Evolutionary conservation across 2,888 invertebrate species (phyloP).

Genomic region (Nasonovia ribisnigri): DNA sequence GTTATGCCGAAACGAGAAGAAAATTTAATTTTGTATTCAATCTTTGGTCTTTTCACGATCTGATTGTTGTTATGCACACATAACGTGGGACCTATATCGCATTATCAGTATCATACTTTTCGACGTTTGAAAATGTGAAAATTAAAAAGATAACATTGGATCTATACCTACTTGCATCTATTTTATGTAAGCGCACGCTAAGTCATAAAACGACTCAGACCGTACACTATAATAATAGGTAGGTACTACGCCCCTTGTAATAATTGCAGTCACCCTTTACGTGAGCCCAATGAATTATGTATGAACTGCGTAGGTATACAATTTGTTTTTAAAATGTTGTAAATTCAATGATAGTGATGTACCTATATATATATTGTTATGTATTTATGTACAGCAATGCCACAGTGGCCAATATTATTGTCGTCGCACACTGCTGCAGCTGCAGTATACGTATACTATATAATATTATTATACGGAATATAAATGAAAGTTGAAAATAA

Average conservation of each 20-base stretch:
- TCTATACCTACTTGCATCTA: neutral
- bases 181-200: neutral
- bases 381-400: neutral
- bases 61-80: neutral
- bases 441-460: neutral
- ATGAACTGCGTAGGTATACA: neutral
- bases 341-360: neutral
- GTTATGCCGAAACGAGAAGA: neutral
- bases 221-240: neutral
- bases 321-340: neutral
- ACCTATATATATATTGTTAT: neutral
- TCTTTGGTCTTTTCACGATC: neutral
- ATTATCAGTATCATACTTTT: neutral
- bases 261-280: neutral
- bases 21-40: neutral
- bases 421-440: neutral
- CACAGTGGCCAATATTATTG: neutral
- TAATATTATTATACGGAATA: neutral
- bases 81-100: neutral
- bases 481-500: conserved; percentile 31
- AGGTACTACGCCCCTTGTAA: neutral
- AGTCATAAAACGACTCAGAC: neutral
- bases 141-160: neutral
- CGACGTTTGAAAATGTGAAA: neutral
- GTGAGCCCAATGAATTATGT: neutral